Conservation (phyloP, 2,888 invertebrate species). For the Standfussiana lucernea region DNA sequence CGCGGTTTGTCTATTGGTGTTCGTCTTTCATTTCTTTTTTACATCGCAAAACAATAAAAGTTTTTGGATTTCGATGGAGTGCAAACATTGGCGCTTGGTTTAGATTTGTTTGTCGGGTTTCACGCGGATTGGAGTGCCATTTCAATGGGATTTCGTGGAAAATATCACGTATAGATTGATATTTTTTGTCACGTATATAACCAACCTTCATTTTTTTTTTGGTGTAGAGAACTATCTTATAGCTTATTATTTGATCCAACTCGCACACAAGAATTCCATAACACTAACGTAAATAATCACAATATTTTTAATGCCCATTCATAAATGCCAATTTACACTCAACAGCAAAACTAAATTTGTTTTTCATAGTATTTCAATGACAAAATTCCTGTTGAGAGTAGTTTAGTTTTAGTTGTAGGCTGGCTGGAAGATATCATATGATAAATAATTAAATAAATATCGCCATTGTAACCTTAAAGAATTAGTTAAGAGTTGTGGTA, state of each 20-base stretch:
- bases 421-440: no score
- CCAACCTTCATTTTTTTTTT: neutral
- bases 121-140: conserved; percentile 6
- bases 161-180: neutral
- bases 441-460: no score
- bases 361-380: no score
- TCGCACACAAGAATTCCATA: neutral
- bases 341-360: neutral
- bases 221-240: neutral
- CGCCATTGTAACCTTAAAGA: no score
- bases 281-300: neutral
- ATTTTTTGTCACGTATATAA: neutral
- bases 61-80: conserved; percentile 9
- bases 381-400: neutral
- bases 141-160: conserved; percentile 24
- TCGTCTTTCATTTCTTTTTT: neutral
- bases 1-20: neutral
- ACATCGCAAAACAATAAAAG: neutral
- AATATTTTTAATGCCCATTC: neutral
- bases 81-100: conserved; percentile 2
- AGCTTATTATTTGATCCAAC: neutral
- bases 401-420: no score
- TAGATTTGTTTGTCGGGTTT: conserved; percentile 15
- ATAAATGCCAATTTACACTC: neutral
- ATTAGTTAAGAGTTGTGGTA: no score